Evolutionary conservation across 1,140 invertebrate genomes (phyloP).

Genomic region (Ditylenchus dipsaci): DNA sequence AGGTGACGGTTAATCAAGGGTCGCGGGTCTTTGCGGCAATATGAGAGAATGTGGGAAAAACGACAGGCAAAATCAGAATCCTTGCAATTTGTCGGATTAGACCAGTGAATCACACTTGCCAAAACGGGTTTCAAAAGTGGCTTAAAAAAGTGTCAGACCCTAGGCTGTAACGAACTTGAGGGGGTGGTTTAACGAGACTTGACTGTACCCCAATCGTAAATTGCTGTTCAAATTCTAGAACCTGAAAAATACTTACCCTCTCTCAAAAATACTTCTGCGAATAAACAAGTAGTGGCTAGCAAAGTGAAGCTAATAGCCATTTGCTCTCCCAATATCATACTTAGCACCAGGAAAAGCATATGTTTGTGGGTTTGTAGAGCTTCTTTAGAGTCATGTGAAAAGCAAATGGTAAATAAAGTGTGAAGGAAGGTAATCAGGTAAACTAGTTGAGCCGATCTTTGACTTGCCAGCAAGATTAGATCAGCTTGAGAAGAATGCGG

Average conservation of each 20-base stretch:
- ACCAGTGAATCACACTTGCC: too few species aligned
- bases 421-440: conserved; percentile 13
- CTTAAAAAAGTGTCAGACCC: too few species aligned
- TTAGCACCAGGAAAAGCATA: conserved; percentile 4
- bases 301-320: conserved; percentile 5
- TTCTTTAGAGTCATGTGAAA: background rate
- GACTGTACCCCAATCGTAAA: too few species aligned
- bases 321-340: conserved; percentile 23
- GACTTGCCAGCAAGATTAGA: background rate
- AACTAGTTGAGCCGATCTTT: conserved; percentile 15
- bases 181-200: too few species aligned
- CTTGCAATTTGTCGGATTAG: too few species aligned
- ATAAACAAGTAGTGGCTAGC: background rate
- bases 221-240: too few species aligned
- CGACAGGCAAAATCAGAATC: too few species aligned
- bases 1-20: too few species aligned
- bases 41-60: too few species aligned
- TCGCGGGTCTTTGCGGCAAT: too few species aligned
- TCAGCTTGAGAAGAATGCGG: background rate
- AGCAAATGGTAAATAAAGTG: background rate
- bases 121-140: too few species aligned
- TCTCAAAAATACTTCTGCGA: conserved; percentile 6
- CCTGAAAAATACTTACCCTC: conserved; percentile 4
- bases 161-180: too few species aligned
- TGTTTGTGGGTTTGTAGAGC: conserved; percentile 1